Base-by-base conservation (phyloP, 35 echinoderm and acorn worm genomes). In the Acanthaster planci region DNA sequence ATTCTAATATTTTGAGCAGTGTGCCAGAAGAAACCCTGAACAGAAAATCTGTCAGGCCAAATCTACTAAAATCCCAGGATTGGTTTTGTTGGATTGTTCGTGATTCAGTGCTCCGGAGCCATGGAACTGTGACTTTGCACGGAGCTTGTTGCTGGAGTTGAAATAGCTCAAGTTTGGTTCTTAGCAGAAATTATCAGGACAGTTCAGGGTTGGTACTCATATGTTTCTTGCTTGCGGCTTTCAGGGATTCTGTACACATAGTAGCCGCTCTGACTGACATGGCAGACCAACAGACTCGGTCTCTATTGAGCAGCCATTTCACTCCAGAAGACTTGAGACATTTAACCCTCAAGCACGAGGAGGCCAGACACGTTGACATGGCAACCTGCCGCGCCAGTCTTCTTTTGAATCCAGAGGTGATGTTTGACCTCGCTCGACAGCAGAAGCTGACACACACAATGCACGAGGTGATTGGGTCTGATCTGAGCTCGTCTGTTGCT, bases 401-500 rank as follows among this genome's bases (percentile, higher is more conserved):
- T 12, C 54, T 83, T 30, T 38, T 27, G 32, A 83, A 60, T 58
- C 21, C 34, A 30, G 7, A 76, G 8, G 39, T 47, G 76, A 38
- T 39, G 40, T 21, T 58, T 82, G 14, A 76, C 19, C 19, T 30
- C 16, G 30, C 59, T 32, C 60, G 84, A 83, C 40, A 37, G 18
- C 18, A 78, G 47, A 64, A 16, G 21, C 53, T 7, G 16, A 78
- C 68, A 4, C 86, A 82, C 78, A 80, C 57, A 21, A 26, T 50
- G 40, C 53, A 51, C 42, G 14, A 42, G 52, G 0, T 84, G 44
- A 51, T 44, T 3, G 51, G 21, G 14, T 15, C 68, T 37, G 87
- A 89, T 52, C n/a, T 89, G 36, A 76, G 76, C 52, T 2, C 82
- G 0, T 55, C 56, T 76, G 86, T 89, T 53, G 92, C 85, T 8